Conservation (phyloP, 2,113 vertebrate species). For the Astatoreochromis straeleni region DNA sequence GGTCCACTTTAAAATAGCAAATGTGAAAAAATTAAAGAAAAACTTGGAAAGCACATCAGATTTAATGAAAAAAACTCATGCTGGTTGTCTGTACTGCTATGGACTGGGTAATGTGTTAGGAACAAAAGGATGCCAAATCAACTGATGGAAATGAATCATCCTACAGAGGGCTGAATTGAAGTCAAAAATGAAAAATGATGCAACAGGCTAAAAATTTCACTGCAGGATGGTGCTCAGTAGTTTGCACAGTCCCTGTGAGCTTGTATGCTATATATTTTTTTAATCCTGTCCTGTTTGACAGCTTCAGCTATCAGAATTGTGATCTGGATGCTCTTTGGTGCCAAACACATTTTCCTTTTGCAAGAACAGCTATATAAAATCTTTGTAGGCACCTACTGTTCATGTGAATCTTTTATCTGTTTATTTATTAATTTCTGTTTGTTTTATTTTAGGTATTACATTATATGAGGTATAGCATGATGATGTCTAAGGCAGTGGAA, state of each 20-base stretch:
- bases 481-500: not conserved
- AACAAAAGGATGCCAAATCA: not conserved
- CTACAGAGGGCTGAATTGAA: not conserved
- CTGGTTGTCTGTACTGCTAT: not conserved
- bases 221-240: not conserved
- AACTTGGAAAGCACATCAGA: not conserved
- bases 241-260: not conserved
- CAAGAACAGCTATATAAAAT: not conserved
- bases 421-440: not conserved
- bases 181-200: not conserved
- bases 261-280: not conserved
- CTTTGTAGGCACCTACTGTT: not conserved
- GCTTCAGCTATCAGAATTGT: not conserved
- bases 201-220: not conserved
- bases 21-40: not conserved
- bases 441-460: not conserved
- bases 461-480: not conserved
- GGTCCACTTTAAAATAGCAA: not conserved
- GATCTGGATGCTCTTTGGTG: not conserved
- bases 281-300: not conserved
- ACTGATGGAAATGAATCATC: not conserved
- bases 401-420: not conserved
- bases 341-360: not conserved
- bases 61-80: not conserved
- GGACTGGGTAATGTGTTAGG: not conserved